Conservation (phyloP, 64 coral and sea anemone species). For the Montipora sp. region DNA sequence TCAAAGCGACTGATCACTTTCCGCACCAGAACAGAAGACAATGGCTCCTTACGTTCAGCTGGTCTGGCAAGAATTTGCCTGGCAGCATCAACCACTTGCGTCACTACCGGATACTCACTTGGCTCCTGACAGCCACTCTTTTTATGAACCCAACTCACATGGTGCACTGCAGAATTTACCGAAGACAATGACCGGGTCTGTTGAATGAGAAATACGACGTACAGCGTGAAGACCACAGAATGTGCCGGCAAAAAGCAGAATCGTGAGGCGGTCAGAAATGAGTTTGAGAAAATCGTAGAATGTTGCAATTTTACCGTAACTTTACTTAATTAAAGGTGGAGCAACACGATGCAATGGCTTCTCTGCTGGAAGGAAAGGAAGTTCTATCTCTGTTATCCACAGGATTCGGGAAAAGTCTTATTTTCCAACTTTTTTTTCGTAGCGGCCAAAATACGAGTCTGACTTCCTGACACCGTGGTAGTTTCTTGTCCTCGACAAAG, state of each 20-base stretch:
- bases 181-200: too few species aligned
- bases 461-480: too few species aligned
- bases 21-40: not conserved
- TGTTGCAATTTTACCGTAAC: too few species aligned
- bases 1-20: conserved; percentile 21
- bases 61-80: conserved; percentile 56
- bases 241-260: not conserved
- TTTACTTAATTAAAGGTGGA: too few species aligned
- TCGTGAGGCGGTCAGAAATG: not conserved
- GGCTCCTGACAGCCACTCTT: conserved; percentile 7
- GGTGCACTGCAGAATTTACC: not conserved
- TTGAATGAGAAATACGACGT: not conserved
- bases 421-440: too few species aligned
- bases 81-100: conserved; percentile 40
- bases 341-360: too few species aligned
- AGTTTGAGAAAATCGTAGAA: too few species aligned
- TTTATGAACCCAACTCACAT: conserved; percentile 45
- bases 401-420: too few species aligned
- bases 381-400: too few species aligned
- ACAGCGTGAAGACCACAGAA: not conserved
- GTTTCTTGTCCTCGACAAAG: too few species aligned
- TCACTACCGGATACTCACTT: conserved; percentile 2
- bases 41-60: conserved; percentile 36
- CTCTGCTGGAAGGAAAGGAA: too few species aligned
- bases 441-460: too few species aligned